Evolutionary conservation across 2,113 vertebrate species (phyloP).

Genomic region (Esox niger): DNA sequence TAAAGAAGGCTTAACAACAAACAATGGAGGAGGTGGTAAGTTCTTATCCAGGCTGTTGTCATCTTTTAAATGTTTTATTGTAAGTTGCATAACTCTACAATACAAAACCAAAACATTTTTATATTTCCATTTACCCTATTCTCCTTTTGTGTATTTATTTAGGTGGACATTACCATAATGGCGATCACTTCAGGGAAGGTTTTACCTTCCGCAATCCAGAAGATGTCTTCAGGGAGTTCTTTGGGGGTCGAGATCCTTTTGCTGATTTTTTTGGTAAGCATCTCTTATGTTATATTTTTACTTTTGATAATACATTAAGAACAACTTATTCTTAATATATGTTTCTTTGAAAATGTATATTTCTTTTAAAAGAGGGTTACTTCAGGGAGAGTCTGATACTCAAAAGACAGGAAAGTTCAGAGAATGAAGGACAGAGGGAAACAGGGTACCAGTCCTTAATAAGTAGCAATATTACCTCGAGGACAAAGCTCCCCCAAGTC

Average conservation of each 20-base stretch:
- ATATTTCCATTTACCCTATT: background rate
- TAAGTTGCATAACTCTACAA: background rate
- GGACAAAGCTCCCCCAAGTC: no score
- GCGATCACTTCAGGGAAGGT: slow-evolving; percentile 67
- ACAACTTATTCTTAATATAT: no score
- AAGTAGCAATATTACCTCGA: no score
- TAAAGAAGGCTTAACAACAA: slow-evolving; percentile 86
- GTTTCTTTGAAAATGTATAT: no score
- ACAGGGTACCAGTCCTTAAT: background rate
- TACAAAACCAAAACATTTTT: background rate
- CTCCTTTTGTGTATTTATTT: slow-evolving; percentile 15
- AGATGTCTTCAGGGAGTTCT: slow-evolving; percentile 95
- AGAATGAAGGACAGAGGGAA: background rate
- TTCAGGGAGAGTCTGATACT: background rate
- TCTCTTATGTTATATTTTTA: background rate
- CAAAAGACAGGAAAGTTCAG: background rate
- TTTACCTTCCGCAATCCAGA: slow-evolving; percentile 97
- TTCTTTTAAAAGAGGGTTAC: background rate
- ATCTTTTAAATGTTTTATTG: background rate
- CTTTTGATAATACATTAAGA: no score
- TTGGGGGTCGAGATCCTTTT: slow-evolving; percentile 89
- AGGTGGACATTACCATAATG: slow-evolving; percentile 73
- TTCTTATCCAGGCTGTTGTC: background rate
- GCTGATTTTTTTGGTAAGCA: slow-evolving; percentile 86
- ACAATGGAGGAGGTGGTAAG: slow-evolving; percentile 69